Conservation (phyloP, 2,888 invertebrate species). For the Tricholauxania praeusta region DNA sequence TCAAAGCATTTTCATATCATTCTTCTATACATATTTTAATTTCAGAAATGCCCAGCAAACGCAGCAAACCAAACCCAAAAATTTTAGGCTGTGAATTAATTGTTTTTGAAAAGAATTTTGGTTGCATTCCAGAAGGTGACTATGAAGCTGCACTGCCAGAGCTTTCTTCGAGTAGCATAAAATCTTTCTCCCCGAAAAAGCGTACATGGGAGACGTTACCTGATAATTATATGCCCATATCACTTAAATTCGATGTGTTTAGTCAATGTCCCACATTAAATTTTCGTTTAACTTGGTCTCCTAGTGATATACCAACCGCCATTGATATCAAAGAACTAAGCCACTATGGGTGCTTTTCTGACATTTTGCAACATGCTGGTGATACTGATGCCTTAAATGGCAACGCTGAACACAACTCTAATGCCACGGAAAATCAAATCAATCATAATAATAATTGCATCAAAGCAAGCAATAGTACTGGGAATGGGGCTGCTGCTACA, state of each 20-base stretch:
- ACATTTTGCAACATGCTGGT: conserved; percentile 36
- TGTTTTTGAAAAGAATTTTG: conserved; percentile 90
- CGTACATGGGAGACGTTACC: conserved; percentile 78
- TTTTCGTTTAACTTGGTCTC: conserved; percentile 87
- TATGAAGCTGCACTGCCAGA: conserved; percentile 90
- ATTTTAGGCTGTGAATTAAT: conserved; percentile 79
- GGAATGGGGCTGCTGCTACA: conserved; percentile 18
- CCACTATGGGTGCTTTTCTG: conserved; percentile 51
- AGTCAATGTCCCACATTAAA: conserved; percentile 85
- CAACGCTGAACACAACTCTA: conserved; percentile 40
- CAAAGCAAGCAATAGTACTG: conserved; percentile 39
- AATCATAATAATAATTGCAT: conserved; percentile 61
- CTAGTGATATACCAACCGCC: conserved; percentile 68
- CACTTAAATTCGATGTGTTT: conserved; percentile 76
- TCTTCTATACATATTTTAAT: background rate
- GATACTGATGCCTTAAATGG: conserved; percentile 34
- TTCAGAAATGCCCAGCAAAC: conserved; percentile 73
- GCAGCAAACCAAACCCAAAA: conserved; percentile 73
- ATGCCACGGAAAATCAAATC: conserved; percentile 45
- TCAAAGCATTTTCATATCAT: conserved; percentile 9
- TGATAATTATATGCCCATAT: conserved; percentile 71
- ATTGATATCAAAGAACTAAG: conserved; percentile 58
- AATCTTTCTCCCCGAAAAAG: conserved; percentile 74
- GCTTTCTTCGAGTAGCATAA: conserved; percentile 70
- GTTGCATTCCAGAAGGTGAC: conserved; percentile 89